These are phyloP conservation scores for Oikopleura vanhoeffeni DNA, from an alignment of 23 tunicate genomes.

Conservation along the genomic window DNA sequence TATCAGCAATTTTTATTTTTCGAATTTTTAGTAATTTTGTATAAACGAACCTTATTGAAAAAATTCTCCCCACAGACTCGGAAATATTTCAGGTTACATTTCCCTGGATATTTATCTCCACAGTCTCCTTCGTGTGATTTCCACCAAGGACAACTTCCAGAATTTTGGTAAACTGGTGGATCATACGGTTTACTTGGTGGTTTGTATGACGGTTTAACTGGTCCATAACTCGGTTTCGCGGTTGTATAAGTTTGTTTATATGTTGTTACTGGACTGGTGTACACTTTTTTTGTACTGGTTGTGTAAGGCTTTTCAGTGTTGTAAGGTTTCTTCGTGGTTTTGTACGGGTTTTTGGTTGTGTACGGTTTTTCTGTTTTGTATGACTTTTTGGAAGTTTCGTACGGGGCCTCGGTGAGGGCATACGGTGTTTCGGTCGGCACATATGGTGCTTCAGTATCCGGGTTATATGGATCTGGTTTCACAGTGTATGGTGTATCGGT, in stretches of 20 bases:
- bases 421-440: too few species aligned
- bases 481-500: too few species aligned
- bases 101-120: neutral
- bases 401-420: too few species aligned
- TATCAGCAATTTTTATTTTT: too few species aligned
- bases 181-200: neutral
- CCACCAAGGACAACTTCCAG: neutral
- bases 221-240: neutral
- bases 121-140: neutral
- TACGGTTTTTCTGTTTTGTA: too few species aligned
- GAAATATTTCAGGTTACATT: neutral
- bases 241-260: neutral
- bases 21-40: too few species aligned
- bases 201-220: too few species aligned
- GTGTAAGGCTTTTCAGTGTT: neutral
- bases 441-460: too few species aligned
- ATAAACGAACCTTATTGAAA: conserved; percentile 1
- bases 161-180: neutral
- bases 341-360: neutral
- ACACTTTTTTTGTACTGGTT: neutral
- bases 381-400: too few species aligned
- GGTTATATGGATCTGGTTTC: too few species aligned
- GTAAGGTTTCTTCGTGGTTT: neutral
- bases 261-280: neutral
- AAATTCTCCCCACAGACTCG: conserved; percentile 7